Conservation (phyloP, 2,888 invertebrate species). For the Eupithecia subumbrata region DNA sequence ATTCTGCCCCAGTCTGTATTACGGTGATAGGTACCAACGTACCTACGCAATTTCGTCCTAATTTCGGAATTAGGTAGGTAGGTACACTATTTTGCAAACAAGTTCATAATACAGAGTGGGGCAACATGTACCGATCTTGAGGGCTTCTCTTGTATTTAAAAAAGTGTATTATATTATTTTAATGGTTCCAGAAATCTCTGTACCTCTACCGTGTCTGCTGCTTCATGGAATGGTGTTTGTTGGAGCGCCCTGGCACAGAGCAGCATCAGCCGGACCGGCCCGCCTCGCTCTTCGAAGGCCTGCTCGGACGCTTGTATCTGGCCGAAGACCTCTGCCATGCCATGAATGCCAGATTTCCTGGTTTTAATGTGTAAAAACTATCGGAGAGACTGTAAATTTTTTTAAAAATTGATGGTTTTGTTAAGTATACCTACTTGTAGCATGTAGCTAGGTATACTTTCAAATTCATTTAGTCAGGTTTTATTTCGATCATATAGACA, state of each 20-base stretch:
- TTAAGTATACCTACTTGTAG: too few relatives aligned
- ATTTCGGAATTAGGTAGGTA: too few relatives aligned
- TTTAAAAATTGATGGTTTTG: too few relatives aligned
- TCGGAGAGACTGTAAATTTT: neutral
- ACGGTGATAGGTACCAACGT: too few relatives aligned
- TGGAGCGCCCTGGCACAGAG: conserved; percentile 87
- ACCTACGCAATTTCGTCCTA: too few relatives aligned
- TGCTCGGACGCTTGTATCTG: conserved; percentile 91
- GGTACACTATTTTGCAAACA: too few relatives aligned
- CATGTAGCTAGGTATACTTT: too few relatives aligned
- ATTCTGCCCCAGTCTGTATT: too few relatives aligned
- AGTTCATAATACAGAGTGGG: neutral
- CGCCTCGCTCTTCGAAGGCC: conserved; percentile 92
- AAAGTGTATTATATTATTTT: neutral
- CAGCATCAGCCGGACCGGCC: conserved; percentile 90
- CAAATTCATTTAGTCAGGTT: too few relatives aligned
- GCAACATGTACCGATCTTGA: neutral
- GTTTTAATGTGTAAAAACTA: conserved; percentile 44
- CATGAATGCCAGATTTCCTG: conserved; percentile 89
- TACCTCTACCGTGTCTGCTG: conserved; percentile 90
- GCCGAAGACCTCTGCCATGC: conserved; percentile 87
- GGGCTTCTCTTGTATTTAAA: neutral
- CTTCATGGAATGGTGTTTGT: conserved; percentile 92
- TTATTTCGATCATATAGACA: too few relatives aligned
- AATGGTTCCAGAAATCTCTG: conserved; percentile 83